Evolutionary conservation across 2,888 invertebrate species (phyloP).

Genomic region (Mythimna ferrago): DNA sequence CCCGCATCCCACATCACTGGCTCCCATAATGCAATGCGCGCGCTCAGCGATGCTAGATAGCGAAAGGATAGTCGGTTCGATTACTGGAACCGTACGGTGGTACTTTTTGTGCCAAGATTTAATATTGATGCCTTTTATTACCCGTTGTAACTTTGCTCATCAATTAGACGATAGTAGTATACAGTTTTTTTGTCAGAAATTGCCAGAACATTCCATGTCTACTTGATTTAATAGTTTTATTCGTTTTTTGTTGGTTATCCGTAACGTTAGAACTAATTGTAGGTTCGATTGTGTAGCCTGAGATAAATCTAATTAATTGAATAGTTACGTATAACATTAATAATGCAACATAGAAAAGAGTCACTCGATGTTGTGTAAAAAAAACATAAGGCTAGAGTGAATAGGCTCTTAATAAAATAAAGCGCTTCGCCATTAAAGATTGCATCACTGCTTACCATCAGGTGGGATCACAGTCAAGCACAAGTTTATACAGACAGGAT

Average conservation of each 20-base stretch:
- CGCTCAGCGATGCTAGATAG: conserved; percentile 57
- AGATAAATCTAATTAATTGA: neutral
- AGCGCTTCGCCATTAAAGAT: no score
- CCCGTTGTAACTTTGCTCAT: conserved; percentile 41
- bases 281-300: neutral
- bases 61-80: conserved; percentile 55
- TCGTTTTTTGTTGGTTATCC: conserved; percentile 32
- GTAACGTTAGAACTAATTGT: conserved; percentile 42
- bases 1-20: conserved; percentile 34
- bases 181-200: conserved; percentile 39
- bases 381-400: no score
- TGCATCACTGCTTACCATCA: no score
- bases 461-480: no score
- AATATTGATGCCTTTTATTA: conserved; percentile 56
- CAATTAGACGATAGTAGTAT: conserved; percentile 33
- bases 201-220: conserved; percentile 27
- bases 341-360: neutral
- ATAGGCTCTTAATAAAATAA: no score
- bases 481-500: no score
- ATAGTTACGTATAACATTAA: neutral
- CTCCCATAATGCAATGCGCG: conserved; percentile 52
- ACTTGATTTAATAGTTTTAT: conserved; percentile 29
- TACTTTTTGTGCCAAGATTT: conserved; percentile 49
- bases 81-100: conserved; percentile 52
- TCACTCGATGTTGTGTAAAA: no score